Percentiles rank a stretch among this genome's conserved stretches.
Conservation (phyloP, 2,113 vertebrate genomes). For the Papio anubis region DNA sequence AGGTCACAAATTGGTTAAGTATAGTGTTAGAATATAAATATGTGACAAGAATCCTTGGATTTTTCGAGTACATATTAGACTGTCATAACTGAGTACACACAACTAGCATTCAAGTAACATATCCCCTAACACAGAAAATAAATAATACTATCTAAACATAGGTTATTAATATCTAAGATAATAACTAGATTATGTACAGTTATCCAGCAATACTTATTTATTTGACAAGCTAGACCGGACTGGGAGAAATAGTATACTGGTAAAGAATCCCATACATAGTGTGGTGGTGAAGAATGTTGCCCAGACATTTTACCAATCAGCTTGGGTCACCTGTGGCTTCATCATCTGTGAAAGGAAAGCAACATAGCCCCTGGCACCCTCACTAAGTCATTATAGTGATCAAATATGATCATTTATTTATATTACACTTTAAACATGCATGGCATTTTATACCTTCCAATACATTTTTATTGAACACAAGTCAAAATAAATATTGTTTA, state of each 20-base stretch:
- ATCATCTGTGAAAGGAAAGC: neutral
- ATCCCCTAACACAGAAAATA: neutral
- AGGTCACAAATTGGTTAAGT: neutral
- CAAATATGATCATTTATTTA: constrained; percentile 20
- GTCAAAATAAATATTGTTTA: constrained; percentile 42
- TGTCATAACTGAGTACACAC: neutral
- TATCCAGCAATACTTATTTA: neutral
- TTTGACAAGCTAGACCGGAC: neutral
- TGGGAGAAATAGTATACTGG: neutral
- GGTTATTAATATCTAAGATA: neutral
- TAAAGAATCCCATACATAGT: neutral
- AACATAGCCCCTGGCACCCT: neutral
- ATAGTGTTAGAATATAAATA: neutral
- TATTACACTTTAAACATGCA: neutral
- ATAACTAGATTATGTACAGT: neutral
- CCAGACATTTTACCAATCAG: neutral
- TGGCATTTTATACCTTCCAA: neutral
- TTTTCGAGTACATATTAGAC: neutral
- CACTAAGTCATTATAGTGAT: neutral
- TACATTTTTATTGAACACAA: constrained; percentile 34
- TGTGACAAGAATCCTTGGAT: neutral
- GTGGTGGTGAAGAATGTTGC: neutral
- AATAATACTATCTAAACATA: neutral
- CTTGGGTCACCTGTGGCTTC: neutral
- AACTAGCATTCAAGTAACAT: neutral